These are phyloP conservation scores for Lochmaea crataegi DNA, from an alignment of 2,888 invertebrate genomes.

Conservation along the genomic window DNA sequence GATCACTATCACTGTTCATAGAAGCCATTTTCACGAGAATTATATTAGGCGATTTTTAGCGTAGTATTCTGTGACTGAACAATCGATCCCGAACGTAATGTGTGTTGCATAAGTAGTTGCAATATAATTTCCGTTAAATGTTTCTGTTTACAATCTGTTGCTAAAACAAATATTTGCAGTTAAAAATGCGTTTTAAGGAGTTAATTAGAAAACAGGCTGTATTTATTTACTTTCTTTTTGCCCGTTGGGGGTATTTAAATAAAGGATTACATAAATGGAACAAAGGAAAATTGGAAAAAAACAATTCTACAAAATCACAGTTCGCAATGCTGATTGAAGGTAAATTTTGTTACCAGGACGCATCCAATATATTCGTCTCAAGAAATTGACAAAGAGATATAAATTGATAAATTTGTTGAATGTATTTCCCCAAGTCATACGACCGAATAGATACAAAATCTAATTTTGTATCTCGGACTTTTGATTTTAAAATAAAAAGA, in stretches of 20 bases:
- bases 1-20: too few relatives aligned
- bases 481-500: background rate
- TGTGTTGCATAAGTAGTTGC: too few relatives aligned
- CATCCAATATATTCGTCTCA: background rate
- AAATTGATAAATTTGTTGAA: background rate
- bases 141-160: too few relatives aligned
- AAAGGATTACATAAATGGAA: background rate
- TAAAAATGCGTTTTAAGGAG: background rate
- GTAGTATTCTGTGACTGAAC: too few relatives aligned
- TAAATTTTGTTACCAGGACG: background rate
- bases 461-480: background rate
- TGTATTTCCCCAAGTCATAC: background rate
- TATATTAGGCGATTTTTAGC: too few relatives aligned
- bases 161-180: too few relatives aligned
- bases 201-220: background rate
- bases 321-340: background rate
- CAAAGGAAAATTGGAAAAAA: background rate
- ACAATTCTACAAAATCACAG: background rate
- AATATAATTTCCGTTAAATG: too few relatives aligned
- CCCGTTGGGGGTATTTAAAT: background rate
- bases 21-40: too few relatives aligned
- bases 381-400: background rate
- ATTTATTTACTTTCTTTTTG: background rate
- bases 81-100: too few relatives aligned
- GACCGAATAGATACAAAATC: background rate